phyloP scores from a whole-genome alignment of 2,797 vertebrate species.

The Nannoperca australis region DNA sequence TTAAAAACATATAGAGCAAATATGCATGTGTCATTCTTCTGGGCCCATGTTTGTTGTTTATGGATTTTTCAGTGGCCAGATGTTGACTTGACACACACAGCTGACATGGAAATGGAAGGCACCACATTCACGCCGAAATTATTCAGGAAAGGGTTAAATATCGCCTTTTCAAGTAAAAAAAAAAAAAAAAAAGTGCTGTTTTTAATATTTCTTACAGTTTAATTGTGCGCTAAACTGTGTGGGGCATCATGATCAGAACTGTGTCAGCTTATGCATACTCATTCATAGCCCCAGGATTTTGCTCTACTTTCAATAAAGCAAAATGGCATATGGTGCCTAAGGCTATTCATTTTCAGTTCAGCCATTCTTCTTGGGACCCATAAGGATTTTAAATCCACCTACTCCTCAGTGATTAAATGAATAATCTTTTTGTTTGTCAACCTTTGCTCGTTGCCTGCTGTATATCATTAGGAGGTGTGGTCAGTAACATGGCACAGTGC shows the following conservation, averaged over 20 bases:
- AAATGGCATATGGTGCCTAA: conserved; percentile 71
- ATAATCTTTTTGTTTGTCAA: conserved; percentile 22
- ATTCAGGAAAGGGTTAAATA: not conserved
- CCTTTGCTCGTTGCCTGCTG: conserved; percentile 2
- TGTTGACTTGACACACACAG: conserved; percentile 4
- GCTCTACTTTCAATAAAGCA: conserved; percentile 74
- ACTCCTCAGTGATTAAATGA: conserved; percentile 30
- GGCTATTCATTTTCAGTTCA: conserved; percentile 68
- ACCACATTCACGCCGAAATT: not conserved
- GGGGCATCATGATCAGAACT: conserved; percentile 50
- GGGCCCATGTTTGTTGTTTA: conserved; percentile 22
- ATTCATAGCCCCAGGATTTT: conserved; percentile 73
- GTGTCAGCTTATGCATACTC: conserved; percentile 64
- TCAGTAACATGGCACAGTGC: not conserved
- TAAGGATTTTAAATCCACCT: conserved; percentile 47
- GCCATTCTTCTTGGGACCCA: conserved; percentile 50
- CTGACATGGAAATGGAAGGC: not conserved
- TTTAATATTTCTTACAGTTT: conserved; percentile 7
- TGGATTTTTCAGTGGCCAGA: conserved; percentile 13
- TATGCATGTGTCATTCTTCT: conserved; percentile 20
- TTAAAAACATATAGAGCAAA: conserved; percentile 28
- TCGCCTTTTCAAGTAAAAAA: not conserved
- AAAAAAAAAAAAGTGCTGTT: not conserved
- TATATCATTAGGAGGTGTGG: conserved; percentile 1
- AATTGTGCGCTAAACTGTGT: conserved; percentile 44